phyloP scores from a whole-genome alignment of 2,888 invertebrate species.

The Aphrophora alni region DNA sequence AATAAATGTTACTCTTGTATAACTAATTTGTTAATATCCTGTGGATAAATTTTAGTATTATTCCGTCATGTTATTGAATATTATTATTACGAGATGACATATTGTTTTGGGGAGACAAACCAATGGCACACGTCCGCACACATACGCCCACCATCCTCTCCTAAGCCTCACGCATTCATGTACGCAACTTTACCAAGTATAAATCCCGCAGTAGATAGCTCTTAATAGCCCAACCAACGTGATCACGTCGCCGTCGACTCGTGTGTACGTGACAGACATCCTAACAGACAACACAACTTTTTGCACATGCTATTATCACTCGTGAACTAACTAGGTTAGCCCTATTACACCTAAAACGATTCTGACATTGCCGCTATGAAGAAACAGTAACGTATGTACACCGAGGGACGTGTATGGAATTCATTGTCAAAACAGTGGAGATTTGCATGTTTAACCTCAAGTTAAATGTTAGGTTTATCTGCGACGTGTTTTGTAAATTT shows the following conservation, averaged over 20 bases:
- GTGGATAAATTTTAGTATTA: too few relatives aligned
- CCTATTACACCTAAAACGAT: neutral
- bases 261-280: neutral
- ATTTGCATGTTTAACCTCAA: too few relatives aligned
- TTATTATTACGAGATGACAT: too few relatives aligned
- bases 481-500: too few relatives aligned
- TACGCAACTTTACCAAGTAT: neutral
- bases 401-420: neutral
- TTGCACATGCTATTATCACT: neutral
- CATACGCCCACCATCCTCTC: too few relatives aligned
- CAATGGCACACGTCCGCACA: too few relatives aligned
- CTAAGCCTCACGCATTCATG: neutral
- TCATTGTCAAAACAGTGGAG: neutral
- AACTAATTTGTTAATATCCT: too few relatives aligned
- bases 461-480: too few relatives aligned
- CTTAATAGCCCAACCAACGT: neutral
- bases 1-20: too few relatives aligned
- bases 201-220: neutral
- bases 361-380: neutral
- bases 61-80: too few relatives aligned
- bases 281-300: neutral
- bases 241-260: neutral
- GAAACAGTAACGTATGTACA: neutral
- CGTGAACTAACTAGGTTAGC: neutral
- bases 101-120: too few relatives aligned